Evolutionary conservation across 1,140 invertebrate species (phyloP).

Genomic region (Heliconius congener): DNA sequence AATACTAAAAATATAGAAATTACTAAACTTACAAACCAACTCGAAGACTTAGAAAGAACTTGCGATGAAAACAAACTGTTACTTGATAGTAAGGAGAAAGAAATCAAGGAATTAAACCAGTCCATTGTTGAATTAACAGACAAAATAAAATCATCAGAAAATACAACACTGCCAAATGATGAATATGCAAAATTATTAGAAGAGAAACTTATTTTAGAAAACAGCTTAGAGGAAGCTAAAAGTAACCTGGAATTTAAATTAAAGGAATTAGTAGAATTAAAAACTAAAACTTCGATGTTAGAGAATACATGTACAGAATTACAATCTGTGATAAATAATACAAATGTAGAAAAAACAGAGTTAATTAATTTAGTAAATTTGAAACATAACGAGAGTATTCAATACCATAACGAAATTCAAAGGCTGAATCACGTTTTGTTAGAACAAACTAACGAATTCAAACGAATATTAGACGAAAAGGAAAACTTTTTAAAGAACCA

Average conservation of each 20-base stretch:
- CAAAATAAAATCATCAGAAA: slow-evolving; percentile 55
- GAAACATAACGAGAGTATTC: slow-evolving; percentile 91
- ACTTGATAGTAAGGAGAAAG: slow-evolving; percentile 60
- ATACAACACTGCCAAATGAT: slow-evolving; percentile 51
- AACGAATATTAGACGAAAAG: slow-evolving; percentile 80
- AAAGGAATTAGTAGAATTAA: slow-evolving; percentile 50
- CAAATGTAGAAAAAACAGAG: slow-evolving; percentile 86
- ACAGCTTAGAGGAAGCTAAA: slow-evolving; percentile 41
- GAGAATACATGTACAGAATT: slow-evolving; percentile 57
- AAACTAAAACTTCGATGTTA: slow-evolving; percentile 52
- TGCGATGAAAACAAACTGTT: slow-evolving; percentile 44
- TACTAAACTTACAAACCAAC: slow-evolving; percentile 44
- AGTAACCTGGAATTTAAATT: slow-evolving; percentile 47
- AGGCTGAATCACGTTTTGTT: slow-evolving; percentile 84
- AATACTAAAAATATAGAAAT: slow-evolving; percentile 54
- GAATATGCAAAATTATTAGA: slow-evolving; percentile 55
- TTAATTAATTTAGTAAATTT: slow-evolving; percentile 88
- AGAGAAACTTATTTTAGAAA: slow-evolving; percentile 56
- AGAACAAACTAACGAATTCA: slow-evolving; percentile 77
- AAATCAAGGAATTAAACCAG: slow-evolving; percentile 67
- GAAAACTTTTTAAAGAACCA: slow-evolving; percentile 66
- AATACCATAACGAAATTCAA: slow-evolving; percentile 92
- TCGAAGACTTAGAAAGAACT: slow-evolving; percentile 52
- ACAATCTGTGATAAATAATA: slow-evolving; percentile 68
- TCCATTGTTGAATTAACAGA: slow-evolving; percentile 61